phyloP scores from a whole-genome alignment of 2,797 vertebrate genomes.

The Brotula barbata region DNA sequence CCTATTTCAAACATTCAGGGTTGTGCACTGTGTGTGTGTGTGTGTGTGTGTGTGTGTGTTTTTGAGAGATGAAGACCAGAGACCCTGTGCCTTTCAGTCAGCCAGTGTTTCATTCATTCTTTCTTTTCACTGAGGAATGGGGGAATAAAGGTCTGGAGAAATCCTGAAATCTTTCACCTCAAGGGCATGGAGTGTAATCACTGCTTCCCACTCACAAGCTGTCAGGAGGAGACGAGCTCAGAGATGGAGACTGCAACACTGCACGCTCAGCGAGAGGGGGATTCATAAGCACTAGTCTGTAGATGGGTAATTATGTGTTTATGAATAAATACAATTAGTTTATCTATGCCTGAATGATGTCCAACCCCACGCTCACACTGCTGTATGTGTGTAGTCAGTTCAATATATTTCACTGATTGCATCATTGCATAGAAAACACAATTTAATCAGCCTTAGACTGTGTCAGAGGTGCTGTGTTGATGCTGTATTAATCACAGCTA shows the following conservation, averaged over 20 bases:
- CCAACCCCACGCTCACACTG: neutral
- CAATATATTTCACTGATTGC: conserved; percentile 20
- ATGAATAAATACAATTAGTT: conserved; percentile 59
- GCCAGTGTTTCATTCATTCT: conserved; percentile 13
- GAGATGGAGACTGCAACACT: conserved; percentile 16
- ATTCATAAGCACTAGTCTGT: conserved; percentile 58
- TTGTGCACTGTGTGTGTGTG: neutral
- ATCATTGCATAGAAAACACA: too few species aligned
- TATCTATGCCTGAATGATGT: conserved; percentile 15
- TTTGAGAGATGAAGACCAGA: neutral
- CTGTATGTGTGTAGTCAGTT: neutral
- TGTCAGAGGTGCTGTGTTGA: too few species aligned
- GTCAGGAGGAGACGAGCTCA: conserved; percentile 19
- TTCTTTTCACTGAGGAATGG: neutral
- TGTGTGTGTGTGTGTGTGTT: conserved; percentile 7
- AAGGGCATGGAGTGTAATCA: conserved; percentile 35
- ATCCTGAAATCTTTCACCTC: conserved; percentile 8
- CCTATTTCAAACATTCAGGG: conserved; percentile 69
- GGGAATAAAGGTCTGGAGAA: conserved; percentile 17
- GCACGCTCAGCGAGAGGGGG: conserved; percentile 22
- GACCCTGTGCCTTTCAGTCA: conserved; percentile 3
- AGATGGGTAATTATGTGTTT: conserved; percentile 60
- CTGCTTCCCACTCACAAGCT: conserved; percentile 27
- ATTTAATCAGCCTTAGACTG: neutral
- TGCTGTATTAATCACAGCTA: too few species aligned